Base-by-base conservation (phyloP, 2,797 vertebrate genomes). In the Lutjanus argentimaculatus region DNA sequence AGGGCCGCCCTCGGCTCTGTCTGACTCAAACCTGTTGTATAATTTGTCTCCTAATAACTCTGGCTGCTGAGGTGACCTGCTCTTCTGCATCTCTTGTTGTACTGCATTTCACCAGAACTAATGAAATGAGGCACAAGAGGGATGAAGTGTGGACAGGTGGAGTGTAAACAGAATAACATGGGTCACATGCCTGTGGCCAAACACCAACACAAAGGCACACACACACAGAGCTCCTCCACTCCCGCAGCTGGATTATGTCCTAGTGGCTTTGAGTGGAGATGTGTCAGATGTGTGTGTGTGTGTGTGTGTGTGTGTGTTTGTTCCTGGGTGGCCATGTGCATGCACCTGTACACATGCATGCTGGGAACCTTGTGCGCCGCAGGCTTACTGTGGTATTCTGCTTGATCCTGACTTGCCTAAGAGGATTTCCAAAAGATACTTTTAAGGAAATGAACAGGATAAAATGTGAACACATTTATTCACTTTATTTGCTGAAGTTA, bases 91-190 rank as follows among this genome's bases (percentile, higher is more conserved):
- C 49, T 68, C 19, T 25, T 17, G 9, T 68, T 43, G 8, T 57
- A 11, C 19, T 8, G 16, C 75, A 55, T 81, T 71, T 84, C 49
- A 67, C 46, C 55, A 73, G 49, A 62, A 52, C 75, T 80, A 81
- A 88, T 75, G 58, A 74, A 83, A 91, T 22, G 58, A 76, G 48
- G 58, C 67, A 77, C 67, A 49, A 67, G 53, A 80, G 74, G 59
- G 53, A 15, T 59, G 45, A 85, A 79, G 68, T 59, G 68, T 45
- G 36, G 79, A 90, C 72, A 77, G 80, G 78, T 72, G 43, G 82
- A 75, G 69, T 55, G 85, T 73, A 81, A 83, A 90, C 85, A 77
- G 67, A 72, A 67, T 72, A 69, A 76, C 72, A 21, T 3, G 25
- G 58, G 58, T 75, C 68, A 66, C 57, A 42, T 40, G 74, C 52